Evolutionary conservation across 2,113 vertebrate genomes (phyloP), one percentile per base, ranked within the genome.

Genomic region (Smithornis capensis): DNA sequence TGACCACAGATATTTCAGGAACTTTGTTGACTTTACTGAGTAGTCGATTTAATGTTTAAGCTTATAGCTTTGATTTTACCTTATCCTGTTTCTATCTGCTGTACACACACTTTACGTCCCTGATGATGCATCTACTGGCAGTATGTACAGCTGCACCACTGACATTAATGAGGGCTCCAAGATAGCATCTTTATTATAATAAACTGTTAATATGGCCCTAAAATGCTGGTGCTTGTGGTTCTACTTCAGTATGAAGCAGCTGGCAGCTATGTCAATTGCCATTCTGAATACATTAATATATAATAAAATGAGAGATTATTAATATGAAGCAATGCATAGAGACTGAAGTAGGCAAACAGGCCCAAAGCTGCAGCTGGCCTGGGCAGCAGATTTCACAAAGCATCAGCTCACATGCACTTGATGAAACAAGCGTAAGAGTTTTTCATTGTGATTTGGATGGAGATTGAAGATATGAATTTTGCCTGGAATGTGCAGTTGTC

Each of bases 181-280:
- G 95, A 89, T 91, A 89, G n/a, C 62, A 75, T 94, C 89, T 96
- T 94, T 94, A 79, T 86, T 82, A 67, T 69, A 78, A 84, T 81
- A 90, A 94, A 87, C 65, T 63, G 21, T 70, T 89, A 94, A 63
- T 40, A 42, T n/a, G n/a, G 44, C 49, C 37, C 60, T 84, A 78
- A 83, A 94, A 89, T 71, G 73, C 80, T 92, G 56, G 75, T 59
- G 64, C 68, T 68, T 69, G 40, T 83, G 69, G 49, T 80, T 83
- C 62, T 94, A 81, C 64, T 65, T 89, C 81, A 88, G 44, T 56
- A 38, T 78, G 68, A 78, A 87, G 56, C 86, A 95, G 84, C 76
- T 89, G 92, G 59, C 73, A 90, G 68, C 37, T 53, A 49, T 77
- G 83, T 73, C 60, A 75, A 16, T 64, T 89, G 37, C 83, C 68